Evolutionary conservation across 2,113 vertebrate genomes (phyloP).

Genomic region (Podiceps cristatus): DNA sequence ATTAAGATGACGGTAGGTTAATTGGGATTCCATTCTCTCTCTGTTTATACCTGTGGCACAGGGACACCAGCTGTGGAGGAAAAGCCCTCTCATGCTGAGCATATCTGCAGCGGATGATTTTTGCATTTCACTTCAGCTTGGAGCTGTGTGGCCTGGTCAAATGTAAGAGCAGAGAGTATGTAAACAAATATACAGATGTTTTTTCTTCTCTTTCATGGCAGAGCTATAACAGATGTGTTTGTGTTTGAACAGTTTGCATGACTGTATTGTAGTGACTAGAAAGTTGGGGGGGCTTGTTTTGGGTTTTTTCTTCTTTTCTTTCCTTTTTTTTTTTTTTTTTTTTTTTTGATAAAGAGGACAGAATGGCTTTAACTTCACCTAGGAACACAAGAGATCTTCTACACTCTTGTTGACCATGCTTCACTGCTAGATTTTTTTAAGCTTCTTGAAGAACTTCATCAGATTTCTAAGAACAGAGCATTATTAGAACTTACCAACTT

Average conservation of each 20-base stretch:
- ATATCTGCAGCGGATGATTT: fast-evolving
- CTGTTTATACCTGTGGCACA: fast-evolving
- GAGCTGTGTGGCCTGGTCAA: background rate
- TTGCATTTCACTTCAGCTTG: background rate
- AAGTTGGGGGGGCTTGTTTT: background rate
- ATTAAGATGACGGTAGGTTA: fast-evolving
- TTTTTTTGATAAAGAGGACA: background rate
- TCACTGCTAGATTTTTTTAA: background rate
- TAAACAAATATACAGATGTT: background rate
- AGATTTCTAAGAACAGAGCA: background rate
- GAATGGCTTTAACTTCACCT: background rate
- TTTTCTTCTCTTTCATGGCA: background rate
- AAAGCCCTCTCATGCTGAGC: fast-evolving
- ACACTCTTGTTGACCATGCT: background rate
- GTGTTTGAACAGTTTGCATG: background rate
- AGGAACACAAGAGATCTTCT: background rate
- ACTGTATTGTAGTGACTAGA: background rate
- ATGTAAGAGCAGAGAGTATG: background rate
- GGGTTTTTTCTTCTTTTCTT: background rate
- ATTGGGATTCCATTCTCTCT: background rate
- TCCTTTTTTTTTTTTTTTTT: background rate
- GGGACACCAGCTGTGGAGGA: fast-evolving
- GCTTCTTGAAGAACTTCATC: background rate
- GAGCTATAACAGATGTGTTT: background rate
- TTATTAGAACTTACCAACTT: background rate